phyloP scores from a whole-genome alignment of 2,797 vertebrate species.

The Nasua narica region DNA sequence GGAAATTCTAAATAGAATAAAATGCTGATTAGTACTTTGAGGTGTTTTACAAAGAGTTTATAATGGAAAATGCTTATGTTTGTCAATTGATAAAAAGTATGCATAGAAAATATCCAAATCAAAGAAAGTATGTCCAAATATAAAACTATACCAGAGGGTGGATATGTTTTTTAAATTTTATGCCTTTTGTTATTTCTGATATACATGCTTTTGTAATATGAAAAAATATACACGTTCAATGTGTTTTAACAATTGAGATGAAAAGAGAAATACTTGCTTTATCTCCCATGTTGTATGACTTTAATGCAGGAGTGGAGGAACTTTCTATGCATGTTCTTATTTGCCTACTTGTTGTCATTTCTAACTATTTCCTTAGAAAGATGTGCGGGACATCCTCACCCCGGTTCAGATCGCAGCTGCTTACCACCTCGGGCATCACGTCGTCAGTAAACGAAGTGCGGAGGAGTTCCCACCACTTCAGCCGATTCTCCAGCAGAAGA shows the following conservation, averaged over 20 bases:
- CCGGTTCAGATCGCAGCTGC: conserved; percentile 89
- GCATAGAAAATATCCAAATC: neutral
- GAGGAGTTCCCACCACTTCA: conserved; percentile 87
- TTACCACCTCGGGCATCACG: conserved; percentile 87
- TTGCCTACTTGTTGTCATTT: conserved; percentile 67
- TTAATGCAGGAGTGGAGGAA: neutral
- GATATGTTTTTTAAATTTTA: neutral
- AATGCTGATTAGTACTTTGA: neutral
- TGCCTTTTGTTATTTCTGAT: neutral
- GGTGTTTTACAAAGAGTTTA: neutral
- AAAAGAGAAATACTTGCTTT: neutral
- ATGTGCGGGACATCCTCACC: conserved; percentile 93
- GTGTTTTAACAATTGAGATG: neutral
- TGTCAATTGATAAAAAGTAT: neutral
- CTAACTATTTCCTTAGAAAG: conserved; percentile 88
- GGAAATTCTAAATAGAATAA: neutral
- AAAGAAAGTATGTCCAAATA: neutral
- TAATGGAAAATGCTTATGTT: neutral
- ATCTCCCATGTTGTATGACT: neutral
- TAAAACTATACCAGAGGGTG: neutral
- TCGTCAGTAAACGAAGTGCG: conserved; percentile 71
- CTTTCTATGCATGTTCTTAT: conserved; percentile 12
- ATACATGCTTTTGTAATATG: neutral
- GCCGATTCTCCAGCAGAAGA: conserved; percentile 91
- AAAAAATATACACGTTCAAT: neutral